Percentiles rank a stretch among this genome's conserved stretches.
Evolutionary conservation across 2,113 vertebrate species (phyloP).

Genomic region (Pelobates fuscus): DNA sequence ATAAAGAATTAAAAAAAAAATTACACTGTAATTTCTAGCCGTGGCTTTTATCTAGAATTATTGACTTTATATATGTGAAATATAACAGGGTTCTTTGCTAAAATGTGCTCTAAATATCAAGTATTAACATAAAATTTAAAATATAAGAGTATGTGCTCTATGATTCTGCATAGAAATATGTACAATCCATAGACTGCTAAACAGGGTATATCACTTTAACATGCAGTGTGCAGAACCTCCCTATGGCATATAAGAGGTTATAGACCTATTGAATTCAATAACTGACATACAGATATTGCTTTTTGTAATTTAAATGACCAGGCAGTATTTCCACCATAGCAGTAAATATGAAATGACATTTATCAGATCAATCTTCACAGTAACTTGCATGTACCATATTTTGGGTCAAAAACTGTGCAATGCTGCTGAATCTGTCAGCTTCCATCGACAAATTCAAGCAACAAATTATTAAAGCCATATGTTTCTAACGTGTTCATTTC

Average conservation of each 20-base stretch:
- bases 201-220: too few species aligned
- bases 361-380: slow-evolving; percentile 2
- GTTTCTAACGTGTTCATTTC: slow-evolving; percentile 28
- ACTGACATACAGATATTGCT: background rate
- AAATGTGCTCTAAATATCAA: too few species aligned
- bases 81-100: too few species aligned
- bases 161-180: too few species aligned
- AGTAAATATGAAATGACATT: background rate
- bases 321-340: background rate
- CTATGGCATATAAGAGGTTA: background rate
- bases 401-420: background rate
- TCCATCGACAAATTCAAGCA: background rate
- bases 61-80: too few species aligned
- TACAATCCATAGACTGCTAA: too few species aligned
- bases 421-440: slow-evolving; percentile 7
- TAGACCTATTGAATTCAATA: background rate
- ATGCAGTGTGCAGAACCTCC: background rate
- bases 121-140: too few species aligned
- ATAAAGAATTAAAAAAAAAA: too few species aligned
- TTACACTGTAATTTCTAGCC: too few species aligned
- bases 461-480: slow-evolving; percentile 33
- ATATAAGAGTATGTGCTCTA: too few species aligned
- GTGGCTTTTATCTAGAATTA: too few species aligned
- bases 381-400: background rate
- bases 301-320: background rate